These are phyloP conservation scores for Uromys caudimaculatus DNA, from an alignment of 2,797 vertebrate genomes.

Conservation along the genomic window DNA sequence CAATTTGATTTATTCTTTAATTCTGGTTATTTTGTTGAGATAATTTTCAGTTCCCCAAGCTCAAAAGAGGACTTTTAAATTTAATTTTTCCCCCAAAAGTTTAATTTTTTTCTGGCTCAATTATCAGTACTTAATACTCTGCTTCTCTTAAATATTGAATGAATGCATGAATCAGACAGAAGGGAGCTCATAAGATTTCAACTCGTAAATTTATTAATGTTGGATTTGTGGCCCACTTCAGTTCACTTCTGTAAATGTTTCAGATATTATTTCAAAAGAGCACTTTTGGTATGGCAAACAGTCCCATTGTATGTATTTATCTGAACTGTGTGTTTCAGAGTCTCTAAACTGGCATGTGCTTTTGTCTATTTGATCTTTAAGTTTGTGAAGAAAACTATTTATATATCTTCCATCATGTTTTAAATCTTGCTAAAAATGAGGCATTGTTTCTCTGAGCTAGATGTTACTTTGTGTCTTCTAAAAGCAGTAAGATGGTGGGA, in stretches of 20 bases:
- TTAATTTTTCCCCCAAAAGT: not conserved
- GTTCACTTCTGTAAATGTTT: not conserved
- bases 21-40: slow-evolving; percentile 16
- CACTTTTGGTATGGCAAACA: not conserved
- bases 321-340: not conserved
- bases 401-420: not conserved
- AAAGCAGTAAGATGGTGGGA: not conserved
- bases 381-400: not conserved
- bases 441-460: not conserved
- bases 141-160: slow-evolving; percentile 3
- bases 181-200: not conserved
- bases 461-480: slow-evolving; percentile 10
- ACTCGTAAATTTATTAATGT: not conserved
- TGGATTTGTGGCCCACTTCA: not conserved
- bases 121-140: not conserved
- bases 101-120: not conserved
- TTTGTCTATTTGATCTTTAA: slow-evolving; percentile 11
- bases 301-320: not conserved
- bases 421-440: not conserved
- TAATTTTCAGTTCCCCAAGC: not conserved
- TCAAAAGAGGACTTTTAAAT: not conserved
- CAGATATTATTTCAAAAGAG: not conserved
- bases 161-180: not conserved
- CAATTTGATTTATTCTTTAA: slow-evolving; percentile 24
- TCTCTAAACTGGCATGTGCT: not conserved